A percentile compares a stretch with the other conserved stretches of the same genome.
These are phyloP conservation scores for Microtus montanus DNA, from an alignment of 2,113 vertebrate species.

Conservation along the genomic window DNA sequence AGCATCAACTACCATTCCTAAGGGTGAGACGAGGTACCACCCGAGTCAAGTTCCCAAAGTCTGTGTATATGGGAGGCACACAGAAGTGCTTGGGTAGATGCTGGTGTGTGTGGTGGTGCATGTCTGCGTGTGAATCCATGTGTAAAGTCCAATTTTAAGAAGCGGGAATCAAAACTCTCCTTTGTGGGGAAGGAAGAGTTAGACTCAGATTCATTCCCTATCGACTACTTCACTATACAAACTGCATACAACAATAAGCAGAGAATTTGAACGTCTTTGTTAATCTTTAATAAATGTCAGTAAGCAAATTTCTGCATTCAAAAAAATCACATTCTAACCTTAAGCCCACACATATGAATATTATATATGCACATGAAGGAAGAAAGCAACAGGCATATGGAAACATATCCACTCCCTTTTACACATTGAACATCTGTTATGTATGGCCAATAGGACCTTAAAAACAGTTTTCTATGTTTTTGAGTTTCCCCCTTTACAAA, in stretches of 20 bases:
- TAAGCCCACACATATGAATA: background rate
- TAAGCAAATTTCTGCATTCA: background rate
- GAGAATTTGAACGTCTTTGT: background rate
- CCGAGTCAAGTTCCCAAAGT: background rate
- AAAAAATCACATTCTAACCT: background rate
- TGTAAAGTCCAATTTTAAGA: background rate
- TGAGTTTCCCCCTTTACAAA: too few species aligned
- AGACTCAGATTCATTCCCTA: background rate
- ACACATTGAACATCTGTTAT: background rate
- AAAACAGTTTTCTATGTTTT: background rate
- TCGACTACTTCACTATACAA: background rate
- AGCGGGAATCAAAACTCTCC: background rate
- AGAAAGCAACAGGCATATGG: background rate
- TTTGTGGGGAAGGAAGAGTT: background rate
- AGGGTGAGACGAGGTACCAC: background rate
- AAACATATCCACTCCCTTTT: background rate
- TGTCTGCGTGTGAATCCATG: background rate
- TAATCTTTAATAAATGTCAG: background rate
- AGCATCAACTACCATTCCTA: background rate
- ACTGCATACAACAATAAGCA: background rate
- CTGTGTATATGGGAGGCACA: too few species aligned
- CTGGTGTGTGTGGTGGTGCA: background rate
- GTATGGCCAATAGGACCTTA: background rate
- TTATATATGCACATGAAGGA: too few species aligned
- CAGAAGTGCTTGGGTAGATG: background rate